phyloP scores from a whole-genome alignment of 2,113 vertebrate species.

The Eulemur macaco region DNA sequence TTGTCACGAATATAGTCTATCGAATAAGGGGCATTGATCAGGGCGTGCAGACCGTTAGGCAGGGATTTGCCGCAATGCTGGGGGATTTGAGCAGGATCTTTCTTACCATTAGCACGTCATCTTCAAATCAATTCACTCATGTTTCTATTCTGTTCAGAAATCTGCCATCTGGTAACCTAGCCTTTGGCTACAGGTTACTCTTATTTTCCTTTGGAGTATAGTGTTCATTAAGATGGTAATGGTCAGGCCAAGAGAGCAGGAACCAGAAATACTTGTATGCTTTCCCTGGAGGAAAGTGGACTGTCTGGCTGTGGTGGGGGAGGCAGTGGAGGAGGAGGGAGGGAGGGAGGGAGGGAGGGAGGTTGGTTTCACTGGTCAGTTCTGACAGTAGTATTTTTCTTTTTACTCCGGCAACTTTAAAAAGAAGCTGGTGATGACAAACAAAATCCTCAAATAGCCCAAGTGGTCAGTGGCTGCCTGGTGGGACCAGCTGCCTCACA shows the following conservation, averaged over 20 bases:
- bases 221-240: neutral
- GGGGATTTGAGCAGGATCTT: neutral
- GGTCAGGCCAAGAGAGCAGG: neutral
- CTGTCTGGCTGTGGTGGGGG: neutral
- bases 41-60: neutral
- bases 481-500: neutral
- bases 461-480: neutral
- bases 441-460: neutral
- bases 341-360: no score
- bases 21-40: neutral
- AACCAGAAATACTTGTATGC: slow-evolving; percentile 23
- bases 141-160: neutral
- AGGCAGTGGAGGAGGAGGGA: no score
- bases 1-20: neutral
- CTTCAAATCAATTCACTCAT: neutral
- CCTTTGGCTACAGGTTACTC: neutral
- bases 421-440: neutral
- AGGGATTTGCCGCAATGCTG: neutral
- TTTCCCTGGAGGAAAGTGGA: neutral
- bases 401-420: neutral
- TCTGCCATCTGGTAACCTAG: neutral
- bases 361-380: neutral
- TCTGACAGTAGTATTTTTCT: neutral
- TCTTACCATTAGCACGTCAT: neutral
- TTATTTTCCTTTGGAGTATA: neutral